Conservation (phyloP, 2,113 vertebrate genomes). For the Hypocryptadius cinnamomeus region DNA sequence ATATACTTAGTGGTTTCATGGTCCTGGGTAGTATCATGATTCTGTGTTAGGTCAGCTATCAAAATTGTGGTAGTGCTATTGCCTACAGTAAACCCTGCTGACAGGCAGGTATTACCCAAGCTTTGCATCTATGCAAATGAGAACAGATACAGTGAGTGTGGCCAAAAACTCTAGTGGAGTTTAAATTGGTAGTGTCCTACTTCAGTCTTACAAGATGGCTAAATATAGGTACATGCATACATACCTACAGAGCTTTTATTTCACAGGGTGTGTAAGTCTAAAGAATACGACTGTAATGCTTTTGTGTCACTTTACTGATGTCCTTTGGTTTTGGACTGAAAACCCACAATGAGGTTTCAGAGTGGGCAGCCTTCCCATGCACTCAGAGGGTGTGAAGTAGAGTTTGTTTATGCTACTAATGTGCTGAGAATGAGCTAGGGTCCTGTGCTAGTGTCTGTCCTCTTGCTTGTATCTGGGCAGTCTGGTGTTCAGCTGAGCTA, state of each 20-base stretch:
- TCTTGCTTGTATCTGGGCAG: neutral
- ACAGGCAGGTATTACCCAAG: neutral
- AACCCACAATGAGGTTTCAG: neutral
- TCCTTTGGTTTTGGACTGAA: neutral
- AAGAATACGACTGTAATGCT: neutral
- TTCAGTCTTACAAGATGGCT: neutral
- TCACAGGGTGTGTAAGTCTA: neutral
- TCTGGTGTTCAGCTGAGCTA: neutral
- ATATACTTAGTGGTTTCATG: neutral
- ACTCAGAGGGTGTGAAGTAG: neutral
- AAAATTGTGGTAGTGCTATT: neutral
- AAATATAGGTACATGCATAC: neutral
- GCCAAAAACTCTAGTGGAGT: neutral
- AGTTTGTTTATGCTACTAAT: neutral
- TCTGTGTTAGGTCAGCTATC: neutral
- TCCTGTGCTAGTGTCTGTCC: neutral
- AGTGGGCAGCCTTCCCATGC: neutral
- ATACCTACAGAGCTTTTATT: neutral
- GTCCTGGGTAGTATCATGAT: neutral
- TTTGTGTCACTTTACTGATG: neutral
- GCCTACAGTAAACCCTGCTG: neutral
- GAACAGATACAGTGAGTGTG: neutral
- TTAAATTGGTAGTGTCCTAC: neutral
- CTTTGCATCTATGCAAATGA: constrained; percentile 4
- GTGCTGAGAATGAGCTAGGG: neutral